Evolutionary conservation across 1,140 invertebrate genomes (phyloP).

Genomic region (Bursaphelenchus mucronatus): DNA sequence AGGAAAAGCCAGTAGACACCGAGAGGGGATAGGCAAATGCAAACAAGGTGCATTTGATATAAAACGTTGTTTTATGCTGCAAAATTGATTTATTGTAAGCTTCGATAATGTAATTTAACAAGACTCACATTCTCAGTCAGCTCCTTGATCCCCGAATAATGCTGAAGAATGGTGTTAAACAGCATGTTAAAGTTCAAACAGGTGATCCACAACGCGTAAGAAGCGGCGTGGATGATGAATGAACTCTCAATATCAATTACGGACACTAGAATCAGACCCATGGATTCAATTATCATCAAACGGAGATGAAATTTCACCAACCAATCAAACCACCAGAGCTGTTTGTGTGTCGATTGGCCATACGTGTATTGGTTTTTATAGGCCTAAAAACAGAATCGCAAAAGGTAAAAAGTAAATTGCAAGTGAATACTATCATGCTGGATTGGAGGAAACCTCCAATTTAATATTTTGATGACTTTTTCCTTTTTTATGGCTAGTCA

Average conservation of each 20-base stretch:
- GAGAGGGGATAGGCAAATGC: constrained; percentile 51
- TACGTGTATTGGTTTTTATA: constrained; percentile 51
- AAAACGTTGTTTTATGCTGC: constrained; percentile 49
- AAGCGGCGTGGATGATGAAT: constrained; percentile 51
- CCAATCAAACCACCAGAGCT: constrained; percentile 40
- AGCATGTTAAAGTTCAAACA: constrained; percentile 58
- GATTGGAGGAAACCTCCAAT: background rate
- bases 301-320: constrained; percentile 46
- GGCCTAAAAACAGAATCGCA: constrained; percentile 28
- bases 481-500: too few relatives aligned
- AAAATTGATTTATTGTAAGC: constrained; percentile 20
- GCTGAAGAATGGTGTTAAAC: constrained; percentile 52
- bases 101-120: constrained; percentile 5
- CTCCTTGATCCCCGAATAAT: constrained; percentile 48
- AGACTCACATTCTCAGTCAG: constrained; percentile 27
- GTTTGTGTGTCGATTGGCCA: constrained; percentile 42
- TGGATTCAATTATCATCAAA: constrained; percentile 46
- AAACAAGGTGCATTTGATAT: constrained; percentile 51
- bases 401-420: too few relatives aligned
- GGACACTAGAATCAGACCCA: constrained; percentile 50
- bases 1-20: constrained; percentile 52
- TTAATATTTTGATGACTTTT: background rate
- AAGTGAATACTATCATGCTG: too few relatives aligned
- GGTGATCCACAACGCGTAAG: constrained; percentile 53
- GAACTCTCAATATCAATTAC: constrained; percentile 52